These are phyloP conservation scores for Onychomys arenicola DNA, from an alignment of 2,797 vertebrate species.

Conservation along the genomic window DNA sequence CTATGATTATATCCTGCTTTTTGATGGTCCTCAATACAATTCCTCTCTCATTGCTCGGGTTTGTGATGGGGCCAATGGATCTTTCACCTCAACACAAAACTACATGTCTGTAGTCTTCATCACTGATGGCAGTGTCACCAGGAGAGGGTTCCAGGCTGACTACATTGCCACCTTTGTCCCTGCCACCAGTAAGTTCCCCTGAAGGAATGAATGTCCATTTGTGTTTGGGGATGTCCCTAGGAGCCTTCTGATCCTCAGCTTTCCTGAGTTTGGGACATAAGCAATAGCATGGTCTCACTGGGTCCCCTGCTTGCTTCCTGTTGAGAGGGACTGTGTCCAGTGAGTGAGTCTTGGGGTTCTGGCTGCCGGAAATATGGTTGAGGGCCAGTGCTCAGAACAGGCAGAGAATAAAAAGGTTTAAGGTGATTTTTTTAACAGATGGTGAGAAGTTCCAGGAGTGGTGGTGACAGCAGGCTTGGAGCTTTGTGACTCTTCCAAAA, in stretches of 20 bases:
- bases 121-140: slow-evolving; percentile 63
- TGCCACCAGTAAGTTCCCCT: slow-evolving; percentile 78
- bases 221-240: fast-evolving
- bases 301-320: neutral
- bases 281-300: neutral
- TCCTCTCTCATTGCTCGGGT: slow-evolving; percentile 80
- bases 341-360: neutral
- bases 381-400: neutral
- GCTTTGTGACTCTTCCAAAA: neutral
- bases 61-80: slow-evolving; percentile 65
- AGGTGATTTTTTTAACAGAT: neutral
- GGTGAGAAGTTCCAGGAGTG: neutral
- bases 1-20: slow-evolving; percentile 84
- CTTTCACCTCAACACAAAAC: slow-evolving; percentile 81
- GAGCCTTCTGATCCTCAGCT: neutral
- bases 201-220: fast-evolving
- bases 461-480: neutral
- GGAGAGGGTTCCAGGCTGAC: slow-evolving; percentile 81
- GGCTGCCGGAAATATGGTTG: neutral
- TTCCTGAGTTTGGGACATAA: neutral
- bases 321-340: neutral
- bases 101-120: slow-evolving; percentile 85
- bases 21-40: slow-evolving; percentile 77
- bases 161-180: slow-evolving; percentile 8
- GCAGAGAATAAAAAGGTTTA: neutral